Evolutionary conservation across 2,113 vertebrate species (phyloP).

Genomic region (Sinocyclocheilus grahami): DNA sequence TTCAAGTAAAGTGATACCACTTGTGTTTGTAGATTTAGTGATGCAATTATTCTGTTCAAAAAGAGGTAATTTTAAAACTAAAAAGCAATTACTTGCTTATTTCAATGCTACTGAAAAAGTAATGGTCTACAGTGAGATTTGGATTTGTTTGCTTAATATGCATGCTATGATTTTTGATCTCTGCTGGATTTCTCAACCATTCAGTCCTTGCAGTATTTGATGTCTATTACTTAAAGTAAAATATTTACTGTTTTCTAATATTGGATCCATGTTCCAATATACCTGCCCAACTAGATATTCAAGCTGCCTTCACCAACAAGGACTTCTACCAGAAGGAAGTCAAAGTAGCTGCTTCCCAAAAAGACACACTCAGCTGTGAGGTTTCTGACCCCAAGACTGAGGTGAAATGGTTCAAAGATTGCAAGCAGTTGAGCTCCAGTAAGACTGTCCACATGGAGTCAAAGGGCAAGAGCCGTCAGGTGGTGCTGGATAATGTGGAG

Average conservation of each 20-base stretch:
- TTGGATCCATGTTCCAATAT: not conserved
- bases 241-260: not conserved
- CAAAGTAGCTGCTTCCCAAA: constrained; percentile 70
- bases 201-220: not conserved
- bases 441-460: constrained; percentile 70
- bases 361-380: constrained; percentile 76
- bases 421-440: constrained; percentile 76
- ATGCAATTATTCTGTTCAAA: no score
- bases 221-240: not conserved
- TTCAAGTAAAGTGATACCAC: no score
- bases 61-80: no score
- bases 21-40: no score
- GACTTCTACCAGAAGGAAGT: constrained; percentile 80
- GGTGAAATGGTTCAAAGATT: constrained; percentile 86
- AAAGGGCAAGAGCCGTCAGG: constrained; percentile 69
- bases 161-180: not conserved
- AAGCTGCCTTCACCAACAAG: constrained; percentile 72
- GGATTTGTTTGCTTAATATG: not conserved
- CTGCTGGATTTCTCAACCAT: not conserved
- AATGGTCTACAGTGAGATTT: not conserved
- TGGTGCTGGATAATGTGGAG: constrained; percentile 80
- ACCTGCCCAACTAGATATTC: not conserved
- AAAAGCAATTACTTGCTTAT: no score
- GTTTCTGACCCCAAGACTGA: constrained; percentile 75
- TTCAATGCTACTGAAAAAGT: no score